Percentiles rank a stretch among this genome's conserved stretches.
Conservation (phyloP, 2,113 vertebrate genomes). For the Sorex fumeus region DNA sequence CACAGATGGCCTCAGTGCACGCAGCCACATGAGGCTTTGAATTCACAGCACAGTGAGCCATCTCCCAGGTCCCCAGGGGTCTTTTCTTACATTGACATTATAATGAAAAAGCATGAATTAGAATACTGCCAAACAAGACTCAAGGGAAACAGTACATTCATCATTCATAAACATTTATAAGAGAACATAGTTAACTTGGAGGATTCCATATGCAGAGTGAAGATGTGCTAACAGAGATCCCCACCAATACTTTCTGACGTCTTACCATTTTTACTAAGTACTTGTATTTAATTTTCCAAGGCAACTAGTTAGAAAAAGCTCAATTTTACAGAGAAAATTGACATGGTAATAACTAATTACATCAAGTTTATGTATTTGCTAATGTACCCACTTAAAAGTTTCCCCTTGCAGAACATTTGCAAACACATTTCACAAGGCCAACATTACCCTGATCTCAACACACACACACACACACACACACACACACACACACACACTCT, state of each 20-base stretch:
- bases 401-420: neutral
- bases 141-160: too few relatives aligned
- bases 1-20: too few relatives aligned
- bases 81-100: constrained; percentile 25
- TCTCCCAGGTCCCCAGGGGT: neutral
- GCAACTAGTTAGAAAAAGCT: constrained; percentile 53
- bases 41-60: constrained; percentile 8
- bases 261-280: constrained; percentile 28
- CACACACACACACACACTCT: too few relatives aligned
- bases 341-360: constrained; percentile 36
- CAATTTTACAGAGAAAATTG: constrained; percentile 51
- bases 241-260: neutral
- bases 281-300: constrained; percentile 38
- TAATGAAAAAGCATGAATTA: constrained; percentile 31
- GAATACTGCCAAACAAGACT: neutral
- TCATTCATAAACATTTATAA: constrained; percentile 7
- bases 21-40: neutral
- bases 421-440: neutral
- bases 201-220: neutral
- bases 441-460: too few relatives aligned
- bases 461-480: too few relatives aligned
- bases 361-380: constrained; percentile 40
- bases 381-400: constrained; percentile 52
- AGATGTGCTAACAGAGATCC: constrained; percentile 25
- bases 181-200: constrained; percentile 42